A percentile compares a stretch with the other conserved stretches of the same genome.
These are phyloP conservation scores for Trachelus tabidus DNA, from an alignment of 2,888 invertebrate species.

Conservation along the genomic window DNA sequence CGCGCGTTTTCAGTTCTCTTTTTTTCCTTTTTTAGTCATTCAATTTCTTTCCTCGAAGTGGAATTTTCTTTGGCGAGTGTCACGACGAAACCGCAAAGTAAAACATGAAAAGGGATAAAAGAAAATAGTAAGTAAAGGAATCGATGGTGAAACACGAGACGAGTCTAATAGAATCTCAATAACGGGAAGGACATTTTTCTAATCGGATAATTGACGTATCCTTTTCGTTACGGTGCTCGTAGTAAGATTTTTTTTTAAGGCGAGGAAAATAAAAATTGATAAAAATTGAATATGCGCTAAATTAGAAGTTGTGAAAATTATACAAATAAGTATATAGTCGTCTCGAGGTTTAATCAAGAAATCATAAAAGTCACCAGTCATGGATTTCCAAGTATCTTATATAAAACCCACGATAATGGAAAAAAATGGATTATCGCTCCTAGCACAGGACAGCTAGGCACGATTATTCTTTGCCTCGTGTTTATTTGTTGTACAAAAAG, in stretches of 20 bases:
- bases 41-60: not conserved
- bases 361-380: conserved; percentile 35
- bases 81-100: not conserved
- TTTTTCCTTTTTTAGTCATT: conserved; percentile 16
- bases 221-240: not conserved
- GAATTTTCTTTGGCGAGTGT: not conserved
- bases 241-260: not conserved
- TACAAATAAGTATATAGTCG: not conserved
- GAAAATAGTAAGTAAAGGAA: not conserved
- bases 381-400: conserved; percentile 33
- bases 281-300: not conserved
- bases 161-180: not conserved
- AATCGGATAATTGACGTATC: not conserved
- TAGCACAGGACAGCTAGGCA: not conserved
- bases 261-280: not conserved
- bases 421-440: not conserved
- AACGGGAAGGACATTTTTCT: not conserved
- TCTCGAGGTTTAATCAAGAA: not conserved
- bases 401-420: not conserved
- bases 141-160: not conserved
- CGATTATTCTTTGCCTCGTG: not conserved
- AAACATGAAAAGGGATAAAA: not conserved
- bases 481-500: not conserved
- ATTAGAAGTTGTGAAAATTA: not conserved
- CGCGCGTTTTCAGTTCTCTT: not conserved